Conservation (phyloP, 2,113 vertebrate genomes). For the Sclerurus mexicanus region DNA sequence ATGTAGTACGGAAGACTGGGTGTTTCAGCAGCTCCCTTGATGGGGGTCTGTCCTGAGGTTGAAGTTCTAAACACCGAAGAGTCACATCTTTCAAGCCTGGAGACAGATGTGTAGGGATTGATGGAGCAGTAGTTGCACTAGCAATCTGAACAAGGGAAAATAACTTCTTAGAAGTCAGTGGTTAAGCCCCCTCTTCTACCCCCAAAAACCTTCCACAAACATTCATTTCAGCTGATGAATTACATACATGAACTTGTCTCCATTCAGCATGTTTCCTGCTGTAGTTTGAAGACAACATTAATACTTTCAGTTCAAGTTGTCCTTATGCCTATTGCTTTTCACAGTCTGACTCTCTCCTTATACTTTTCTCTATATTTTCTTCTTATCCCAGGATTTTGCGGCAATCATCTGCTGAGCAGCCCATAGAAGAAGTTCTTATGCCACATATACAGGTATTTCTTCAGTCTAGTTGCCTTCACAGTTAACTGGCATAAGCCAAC, state of each 20-base stretch:
- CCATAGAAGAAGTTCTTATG: neutral
- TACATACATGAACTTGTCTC: neutral
- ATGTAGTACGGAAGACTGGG: conserved; percentile 84
- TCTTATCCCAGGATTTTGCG: neutral
- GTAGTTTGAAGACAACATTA: neutral
- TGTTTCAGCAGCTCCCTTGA: conserved; percentile 89
- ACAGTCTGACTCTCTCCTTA: neutral
- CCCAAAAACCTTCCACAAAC: neutral
- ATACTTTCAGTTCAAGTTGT: neutral
- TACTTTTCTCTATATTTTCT: neutral
- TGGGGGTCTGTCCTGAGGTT: conserved; percentile 86
- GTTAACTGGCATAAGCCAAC: neutral
- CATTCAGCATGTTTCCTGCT: neutral
- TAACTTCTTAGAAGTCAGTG: neutral
- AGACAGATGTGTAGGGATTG: conserved; percentile 84
- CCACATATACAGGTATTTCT: neutral
- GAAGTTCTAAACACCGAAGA: conserved; percentile 88
- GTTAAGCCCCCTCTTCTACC: neutral
- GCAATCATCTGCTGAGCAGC: neutral
- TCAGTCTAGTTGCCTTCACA: neutral
- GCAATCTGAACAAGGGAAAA: conserved; percentile 79
- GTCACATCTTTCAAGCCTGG: conserved; percentile 87
- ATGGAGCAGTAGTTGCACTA: conserved; percentile 86
- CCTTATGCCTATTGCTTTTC: neutral
- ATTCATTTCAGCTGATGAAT: neutral